Evolutionary conservation across 2,113 vertebrate genomes (phyloP), one percentile per base, ranked within the genome.

Genomic region (Bettongia penicillata): DNA sequence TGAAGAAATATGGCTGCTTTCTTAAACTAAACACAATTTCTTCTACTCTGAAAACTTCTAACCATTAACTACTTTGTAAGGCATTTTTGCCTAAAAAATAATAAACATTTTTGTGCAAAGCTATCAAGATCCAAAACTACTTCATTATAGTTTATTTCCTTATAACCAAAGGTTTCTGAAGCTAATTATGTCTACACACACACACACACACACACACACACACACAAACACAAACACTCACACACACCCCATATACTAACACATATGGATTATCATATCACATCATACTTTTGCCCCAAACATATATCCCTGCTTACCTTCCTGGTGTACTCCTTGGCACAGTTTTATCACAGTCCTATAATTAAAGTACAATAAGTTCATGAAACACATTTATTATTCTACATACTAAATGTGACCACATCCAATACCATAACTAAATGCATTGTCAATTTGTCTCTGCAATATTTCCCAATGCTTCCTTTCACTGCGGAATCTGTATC

Each of bases 311-410:
- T 97, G 90, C 97, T 53, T 98, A 99, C 99, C 99, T 99, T 98
- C 99, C 99, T 97, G 99, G 99, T 95, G 99, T 99, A 98, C 99
- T 99, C 98, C 99, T 99, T 97, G 99, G 99, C 97, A 99, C 97
- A 3, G 99, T 99, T 98, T 99, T 99, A 97, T 99, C 99, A 31
- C 99, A 99, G 96, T 99, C 99, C 99, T 99, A 98, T 97, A 98
- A 98, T 97, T 94, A 96, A 97, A 96, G 51, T 49, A 93, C 43
- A 57, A 95, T 90, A 0, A 93, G 96, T 98, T 94, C 53, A 50
- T 94, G 96, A 98, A 93, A 90, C 93, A 95, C 84, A 95, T 51
- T 93, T 14, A 96, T 43, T 49, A 92, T 26, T 91, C 43, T 91
- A 91, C 37, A 4, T 93, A 55, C 52, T 90, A 92, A 92, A 91